Base-by-base conservation (phyloP, 2,888 invertebrate genomes). In the Amphipoea lucens region DNA sequence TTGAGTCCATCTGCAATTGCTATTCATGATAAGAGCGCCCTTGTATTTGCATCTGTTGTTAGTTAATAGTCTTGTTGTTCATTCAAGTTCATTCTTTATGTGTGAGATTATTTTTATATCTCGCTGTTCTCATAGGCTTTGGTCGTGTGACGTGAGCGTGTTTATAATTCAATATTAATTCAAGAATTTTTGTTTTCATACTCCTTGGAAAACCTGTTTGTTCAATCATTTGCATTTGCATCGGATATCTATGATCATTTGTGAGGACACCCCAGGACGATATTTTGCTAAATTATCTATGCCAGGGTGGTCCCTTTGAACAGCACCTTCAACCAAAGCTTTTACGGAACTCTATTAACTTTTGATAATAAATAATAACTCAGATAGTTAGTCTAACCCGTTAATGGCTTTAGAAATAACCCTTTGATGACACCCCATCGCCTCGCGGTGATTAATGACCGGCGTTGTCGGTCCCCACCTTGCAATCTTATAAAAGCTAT, bases 401-500 rank as follows among this genome's bases (percentile, higher is more conserved):
- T 81, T 85, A 81, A 87, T 82, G 87, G 74, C 83, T 80, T 29
- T 80, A 80, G 66, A 83, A 85, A 85, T 84, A 81, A 77, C 81
- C 74, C 62, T 60, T 81, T 84, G 82, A 87, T 85, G 85, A 87
- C 85, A 77, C 76, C 83, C 74, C 69, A 88, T 84, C 80, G 66
- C 74, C 45, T 76, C 60, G 67, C 11, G 48, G 73, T 90, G 89
- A 90, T 89, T 90, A 89, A 89, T 89, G 89, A 81, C 79, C 76
- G 72, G 76, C 60, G 74, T 40, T 71, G 84, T 75, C 78, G 80
- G 74, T 42, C 62, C 74, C 73, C 89, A 79, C 89, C 90, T 81
- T 76, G 84, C 81, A 90, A 89, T 89, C 74, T 85, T 78, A 75
- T 90, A 79, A 89, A 88, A 90, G 87, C 80, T 76, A 79, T 84